Base-by-base conservation (phyloP, 2,113 vertebrate genomes). In the Pandion haliaetus region DNA sequence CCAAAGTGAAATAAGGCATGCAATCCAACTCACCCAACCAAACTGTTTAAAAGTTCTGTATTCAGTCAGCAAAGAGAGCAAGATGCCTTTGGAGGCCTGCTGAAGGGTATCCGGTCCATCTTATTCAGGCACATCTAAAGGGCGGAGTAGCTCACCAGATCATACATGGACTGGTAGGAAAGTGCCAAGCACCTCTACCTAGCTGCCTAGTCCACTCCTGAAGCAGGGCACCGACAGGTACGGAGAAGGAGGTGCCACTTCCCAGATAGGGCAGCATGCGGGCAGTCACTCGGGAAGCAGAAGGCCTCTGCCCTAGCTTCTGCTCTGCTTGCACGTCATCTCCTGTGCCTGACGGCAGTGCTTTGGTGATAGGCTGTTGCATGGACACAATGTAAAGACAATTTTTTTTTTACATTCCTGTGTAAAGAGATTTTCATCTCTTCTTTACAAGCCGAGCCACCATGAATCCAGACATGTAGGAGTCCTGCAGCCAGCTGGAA, bases 1-100 rank as follows among this genome's bases (percentile, higher is more conserved):
- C 80, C 23, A 59, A 86, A 61, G 49, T 82, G 44, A 90, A 97
- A 80, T 61, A 66, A 89, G 36, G 74, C 90, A 73, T 88, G 45
- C 9, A 55, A 10, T 50, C 40, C 50, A 70, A 38, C 10, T 58
- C 36, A 72, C 32, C 38, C 45, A 72, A 69, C 61, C 32, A 77
- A 95, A 79, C 23, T 26, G 26, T 76, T 71, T 23, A 31, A 80
- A 31, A 80, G 18, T 49, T 92, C 49, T 17, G 9, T 36, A 72
- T 54, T 67, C 23, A 50, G n/a, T 32, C 19, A 83, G 14, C 40
- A 88, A 57, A 65, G 44, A 83, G 18, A 69, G 21, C 9, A 18
- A 80, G 49, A 76, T 36, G 44, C 16, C 19, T 82, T 55, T 72
- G 49, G 44, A 86, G 14, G 7, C 34, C 57, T 50, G 36, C 23